A percentile compares a stretch with the other conserved stretches of the same genome.
phyloP scores from a whole-genome alignment of 1,140 invertebrate genomes.

The Bursaphelenchus mucronatus region DNA sequence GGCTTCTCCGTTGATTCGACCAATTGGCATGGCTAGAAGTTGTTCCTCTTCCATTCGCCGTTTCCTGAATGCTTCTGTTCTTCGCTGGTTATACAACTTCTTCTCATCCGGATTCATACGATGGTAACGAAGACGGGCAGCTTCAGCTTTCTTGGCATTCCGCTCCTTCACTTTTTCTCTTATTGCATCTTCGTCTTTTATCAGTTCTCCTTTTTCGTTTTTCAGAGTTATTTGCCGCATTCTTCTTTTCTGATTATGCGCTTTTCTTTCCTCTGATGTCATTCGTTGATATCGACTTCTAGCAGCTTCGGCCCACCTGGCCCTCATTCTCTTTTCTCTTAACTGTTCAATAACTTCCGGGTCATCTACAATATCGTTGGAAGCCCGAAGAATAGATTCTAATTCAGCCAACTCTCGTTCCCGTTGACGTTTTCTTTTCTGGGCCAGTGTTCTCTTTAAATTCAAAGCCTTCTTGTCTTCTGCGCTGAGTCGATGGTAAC shows the following conservation, averaged over 20 bases:
- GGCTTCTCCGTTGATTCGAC: slow-evolving; percentile 41
- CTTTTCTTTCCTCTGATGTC: slow-evolving; percentile 35
- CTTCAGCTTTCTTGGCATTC: slow-evolving; percentile 45
- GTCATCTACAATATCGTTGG: slow-evolving; percentile 45
- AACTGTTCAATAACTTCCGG: slow-evolving; percentile 44
- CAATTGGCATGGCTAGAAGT: slow-evolving; percentile 47
- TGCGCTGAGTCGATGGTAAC: slow-evolving; percentile 37
- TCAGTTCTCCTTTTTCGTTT: slow-evolving; percentile 38
- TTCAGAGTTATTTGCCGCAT: slow-evolving; percentile 39
- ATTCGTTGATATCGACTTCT: slow-evolving; percentile 33
- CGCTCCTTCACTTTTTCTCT: slow-evolving; percentile 37
- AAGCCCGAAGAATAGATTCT: slow-evolving; percentile 37
- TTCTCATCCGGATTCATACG: slow-evolving; percentile 32
- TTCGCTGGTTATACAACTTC: slow-evolving; percentile 43
- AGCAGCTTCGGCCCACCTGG: slow-evolving; percentile 46
- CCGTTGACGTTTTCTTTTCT: slow-evolving; percentile 44
- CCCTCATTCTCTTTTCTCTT: slow-evolving; percentile 43
- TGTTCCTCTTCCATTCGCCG: slow-evolving; percentile 46
- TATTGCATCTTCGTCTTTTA: slow-evolving; percentile 23
- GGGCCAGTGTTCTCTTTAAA: slow-evolving; percentile 41
- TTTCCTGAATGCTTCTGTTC: slow-evolving; percentile 44
- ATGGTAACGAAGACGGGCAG: slow-evolving; percentile 38
- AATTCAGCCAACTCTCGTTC: slow-evolving; percentile 31
- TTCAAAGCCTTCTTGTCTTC: slow-evolving; percentile 46
- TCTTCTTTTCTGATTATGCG: slow-evolving; percentile 39